Evolutionary conservation across 2,797 vertebrate genomes (phyloP).

Genomic region (Parauchenoglanis ngamensis): DNA sequence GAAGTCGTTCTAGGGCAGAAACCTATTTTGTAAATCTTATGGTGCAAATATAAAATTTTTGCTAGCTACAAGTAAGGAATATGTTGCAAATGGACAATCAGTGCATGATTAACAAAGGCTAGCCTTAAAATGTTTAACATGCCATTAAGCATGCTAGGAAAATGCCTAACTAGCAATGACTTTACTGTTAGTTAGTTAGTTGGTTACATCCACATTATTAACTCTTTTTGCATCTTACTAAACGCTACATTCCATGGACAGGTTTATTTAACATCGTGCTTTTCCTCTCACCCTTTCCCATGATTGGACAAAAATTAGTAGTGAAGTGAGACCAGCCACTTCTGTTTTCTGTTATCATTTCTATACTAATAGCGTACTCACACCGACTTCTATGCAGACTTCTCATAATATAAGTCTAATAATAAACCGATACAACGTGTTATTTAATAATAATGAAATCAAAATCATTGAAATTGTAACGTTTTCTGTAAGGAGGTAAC

Average conservation of each 20-base stretch:
- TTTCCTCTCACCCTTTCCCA: neutral
- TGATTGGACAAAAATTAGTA: neutral
- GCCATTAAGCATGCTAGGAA: neutral
- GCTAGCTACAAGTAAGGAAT: neutral
- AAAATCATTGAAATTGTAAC: neutral
- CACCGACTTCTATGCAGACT: neutral
- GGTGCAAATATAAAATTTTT: neutral
- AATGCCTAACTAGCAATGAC: neutral
- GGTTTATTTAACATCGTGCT: neutral
- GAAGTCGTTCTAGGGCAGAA: neutral
- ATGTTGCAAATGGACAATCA: neutral
- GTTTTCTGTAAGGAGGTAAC: neutral
- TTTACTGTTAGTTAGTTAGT: neutral
- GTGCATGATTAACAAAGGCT: neutral
- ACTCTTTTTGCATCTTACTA: neutral
- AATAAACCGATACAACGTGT: neutral
- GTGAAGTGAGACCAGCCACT: neutral
- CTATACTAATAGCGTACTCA: neutral
- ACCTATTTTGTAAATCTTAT: neutral
- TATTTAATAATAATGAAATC: neutral
- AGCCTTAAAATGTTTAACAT: neutral
- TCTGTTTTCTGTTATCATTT: neutral
- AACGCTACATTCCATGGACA: neutral
- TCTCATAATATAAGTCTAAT: neutral
- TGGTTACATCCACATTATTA: neutral